Conservation (phyloP, 1,140 invertebrate species). For the Littorina saxatilis region DNA sequence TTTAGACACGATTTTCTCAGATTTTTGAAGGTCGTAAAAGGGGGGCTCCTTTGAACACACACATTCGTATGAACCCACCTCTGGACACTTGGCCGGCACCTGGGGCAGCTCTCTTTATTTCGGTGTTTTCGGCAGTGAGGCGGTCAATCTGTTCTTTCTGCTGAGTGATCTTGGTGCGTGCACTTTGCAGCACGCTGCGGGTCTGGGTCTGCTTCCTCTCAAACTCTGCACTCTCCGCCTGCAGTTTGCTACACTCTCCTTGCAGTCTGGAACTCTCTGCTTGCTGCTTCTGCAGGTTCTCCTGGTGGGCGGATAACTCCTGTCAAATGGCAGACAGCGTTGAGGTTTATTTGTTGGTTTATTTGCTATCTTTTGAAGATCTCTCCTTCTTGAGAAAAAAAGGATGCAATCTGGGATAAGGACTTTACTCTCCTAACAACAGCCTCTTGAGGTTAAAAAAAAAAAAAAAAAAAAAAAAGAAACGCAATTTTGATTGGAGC, state of each 20-base stretch:
- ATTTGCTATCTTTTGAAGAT: too few relatives aligned
- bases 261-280: slow-evolving; percentile 30
- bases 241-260: slow-evolving; percentile 72
- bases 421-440: too few relatives aligned
- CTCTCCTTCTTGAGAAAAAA: too few relatives aligned
- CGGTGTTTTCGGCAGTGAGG: slow-evolving; percentile 72
- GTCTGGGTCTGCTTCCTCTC: slow-evolving; percentile 77
- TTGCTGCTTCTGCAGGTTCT: slow-evolving; percentile 29
- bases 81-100: neutral
- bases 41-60: too few relatives aligned
- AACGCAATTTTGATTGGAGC: too few relatives aligned
- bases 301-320: slow-evolving; percentile 46
- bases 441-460: too few relatives aligned
- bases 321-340: slow-evolving; percentile 70
- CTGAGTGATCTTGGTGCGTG: slow-evolving; percentile 69
- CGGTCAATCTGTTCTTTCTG: slow-evolving; percentile 72
- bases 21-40: too few relatives aligned
- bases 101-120: slow-evolving; percentile 46
- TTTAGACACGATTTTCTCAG: too few relatives aligned
- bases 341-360: too few relatives aligned
- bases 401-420: too few relatives aligned
- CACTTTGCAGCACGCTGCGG: slow-evolving; percentile 61
- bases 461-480: too few relatives aligned
- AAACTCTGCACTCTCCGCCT: slow-evolving; percentile 85
- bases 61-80: too few relatives aligned